These are phyloP conservation scores for Mus minutoides DNA, from an alignment of 2,797 vertebrate genomes.

Conservation along the genomic window DNA sequence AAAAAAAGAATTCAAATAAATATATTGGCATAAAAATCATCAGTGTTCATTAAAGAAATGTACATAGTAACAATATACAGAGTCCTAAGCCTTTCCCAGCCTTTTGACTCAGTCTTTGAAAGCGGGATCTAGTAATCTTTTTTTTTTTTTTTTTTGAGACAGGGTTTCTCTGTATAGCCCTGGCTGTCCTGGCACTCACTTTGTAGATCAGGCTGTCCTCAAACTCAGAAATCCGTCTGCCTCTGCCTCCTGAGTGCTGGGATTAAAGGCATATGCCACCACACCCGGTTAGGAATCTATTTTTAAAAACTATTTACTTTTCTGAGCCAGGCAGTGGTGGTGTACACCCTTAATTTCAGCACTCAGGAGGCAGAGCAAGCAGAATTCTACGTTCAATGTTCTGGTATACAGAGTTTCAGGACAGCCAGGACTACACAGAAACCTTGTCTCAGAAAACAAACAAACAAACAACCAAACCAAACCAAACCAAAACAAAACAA, in stretches of 20 bases:
- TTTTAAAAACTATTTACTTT: slow-evolving; percentile 24
- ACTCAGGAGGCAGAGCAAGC: background rate
- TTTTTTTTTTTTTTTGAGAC: no score
- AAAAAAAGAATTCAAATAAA: background rate
- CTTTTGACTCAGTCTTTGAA: slow-evolving; percentile 40
- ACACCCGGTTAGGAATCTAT: slow-evolving; percentile 29
- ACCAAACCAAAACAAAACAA: background rate
- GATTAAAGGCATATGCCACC: no score
- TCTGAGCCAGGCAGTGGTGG: background rate
- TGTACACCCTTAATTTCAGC: background rate
- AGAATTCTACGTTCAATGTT: background rate
- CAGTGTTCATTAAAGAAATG: slow-evolving; percentile 42
- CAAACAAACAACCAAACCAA: background rate
- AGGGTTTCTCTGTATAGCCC: no score
- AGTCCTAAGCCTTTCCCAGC: slow-evolving; percentile 4
- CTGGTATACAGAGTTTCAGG: background rate
- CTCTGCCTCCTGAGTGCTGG: no score
- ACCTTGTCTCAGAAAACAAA: background rate
- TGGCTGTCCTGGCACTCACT: no score
- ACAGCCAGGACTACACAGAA: background rate
- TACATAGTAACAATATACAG: background rate
- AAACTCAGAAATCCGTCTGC: no score
- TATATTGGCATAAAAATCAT: background rate
- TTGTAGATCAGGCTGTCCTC: no score
- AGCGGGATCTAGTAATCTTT: background rate